Base-by-base conservation (phyloP, 2,797 vertebrate genomes). In the Coregonus sp. region DNA sequence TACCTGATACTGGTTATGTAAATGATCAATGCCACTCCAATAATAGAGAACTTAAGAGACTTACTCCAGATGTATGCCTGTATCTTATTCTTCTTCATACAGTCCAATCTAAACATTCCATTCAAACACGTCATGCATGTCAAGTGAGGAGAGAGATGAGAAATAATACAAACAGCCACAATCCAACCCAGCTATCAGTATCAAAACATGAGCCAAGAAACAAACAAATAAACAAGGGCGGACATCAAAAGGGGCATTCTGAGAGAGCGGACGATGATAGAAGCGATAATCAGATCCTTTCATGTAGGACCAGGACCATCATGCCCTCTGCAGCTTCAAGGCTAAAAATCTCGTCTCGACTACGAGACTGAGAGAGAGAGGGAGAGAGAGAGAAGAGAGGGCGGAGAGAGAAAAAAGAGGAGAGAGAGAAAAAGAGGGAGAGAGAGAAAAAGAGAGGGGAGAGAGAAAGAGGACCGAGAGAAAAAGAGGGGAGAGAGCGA, bases 231-330 rank as follows among this genome's bases (percentile, higher is more conserved):
- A 74, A 81, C 25, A 78, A 81, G 69, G 9, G 29, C 74, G 79
- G 79, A 87, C 82, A 82, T 87, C 73, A 84, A 86, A 84, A 74
- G 40, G 56, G 70, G 76, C 83, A 82, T 87, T 86, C 84, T 78
- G 73, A 75, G 76, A 47, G 72, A 29, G 78, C 75, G 78, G 79
- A 72, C 61, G 31, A 75, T 80, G 84, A 85, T 84, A 80, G 81
- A 80, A 87, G 77, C 72, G 61, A 72, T 77, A 80, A 73, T 50
- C 82, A 20, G 66, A 76, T 69, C 69, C 83, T 90, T 91, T 92
- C 86, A 92, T 91, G 90, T 92, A 87, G 88, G n/a, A n/a, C 5
- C n/a, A 16, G 79, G 80, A 85, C 76, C 86, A 86, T 92, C 84
- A 81, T 68, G 73, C 78, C 79, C 75, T 75, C 76, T 78, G 81